Conservation (phyloP, 2,888 invertebrate genomes). For the Erebia epiphron region DNA sequence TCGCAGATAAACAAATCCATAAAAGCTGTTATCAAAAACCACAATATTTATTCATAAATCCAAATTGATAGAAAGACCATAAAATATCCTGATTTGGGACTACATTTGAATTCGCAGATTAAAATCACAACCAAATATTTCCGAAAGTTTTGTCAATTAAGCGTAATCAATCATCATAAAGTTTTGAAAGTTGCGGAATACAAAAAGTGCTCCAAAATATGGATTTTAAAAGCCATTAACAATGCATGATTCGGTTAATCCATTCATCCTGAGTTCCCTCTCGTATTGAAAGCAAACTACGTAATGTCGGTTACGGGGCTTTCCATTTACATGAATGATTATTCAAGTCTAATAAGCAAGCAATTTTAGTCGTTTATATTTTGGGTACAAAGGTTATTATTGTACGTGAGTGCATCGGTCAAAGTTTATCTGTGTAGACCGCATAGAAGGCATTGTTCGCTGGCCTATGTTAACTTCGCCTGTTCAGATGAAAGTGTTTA, state of each 20-base stretch:
- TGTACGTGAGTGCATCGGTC: slow-evolving; percentile 48
- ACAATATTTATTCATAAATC: not conserved
- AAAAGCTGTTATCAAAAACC: not conserved
- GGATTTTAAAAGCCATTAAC: slow-evolving; percentile 56
- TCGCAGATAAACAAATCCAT: not conserved
- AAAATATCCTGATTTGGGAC: slow-evolving; percentile 2
- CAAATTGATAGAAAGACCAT: slow-evolving; percentile 9
- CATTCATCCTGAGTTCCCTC: slow-evolving; percentile 62
- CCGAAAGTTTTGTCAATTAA: slow-evolving; percentile 23
- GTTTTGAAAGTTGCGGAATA: slow-evolving; percentile 28
- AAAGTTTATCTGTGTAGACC: slow-evolving; percentile 65
- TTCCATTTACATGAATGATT: slow-evolving; percentile 77
- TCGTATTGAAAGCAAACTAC: slow-evolving; percentile 67
- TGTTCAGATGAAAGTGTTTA: slow-evolving; percentile 40
- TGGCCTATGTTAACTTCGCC: slow-evolving; percentile 47
- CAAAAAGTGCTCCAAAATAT: slow-evolving; percentile 41
- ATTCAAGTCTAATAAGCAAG: slow-evolving; percentile 54
- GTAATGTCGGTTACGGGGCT: slow-evolving; percentile 66
- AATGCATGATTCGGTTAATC: slow-evolving; percentile 61
- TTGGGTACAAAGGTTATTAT: slow-evolving; percentile 48
- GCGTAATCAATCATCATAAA: slow-evolving; percentile 27
- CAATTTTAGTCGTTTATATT: slow-evolving; percentile 49
- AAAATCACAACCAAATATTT: slow-evolving; percentile 26
- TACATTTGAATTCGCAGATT: slow-evolving; percentile 10
- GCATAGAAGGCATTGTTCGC: slow-evolving; percentile 63